phyloP scores from a whole-genome alignment of 2,888 invertebrate species.

The Trissonchulus latispiculum region DNA sequence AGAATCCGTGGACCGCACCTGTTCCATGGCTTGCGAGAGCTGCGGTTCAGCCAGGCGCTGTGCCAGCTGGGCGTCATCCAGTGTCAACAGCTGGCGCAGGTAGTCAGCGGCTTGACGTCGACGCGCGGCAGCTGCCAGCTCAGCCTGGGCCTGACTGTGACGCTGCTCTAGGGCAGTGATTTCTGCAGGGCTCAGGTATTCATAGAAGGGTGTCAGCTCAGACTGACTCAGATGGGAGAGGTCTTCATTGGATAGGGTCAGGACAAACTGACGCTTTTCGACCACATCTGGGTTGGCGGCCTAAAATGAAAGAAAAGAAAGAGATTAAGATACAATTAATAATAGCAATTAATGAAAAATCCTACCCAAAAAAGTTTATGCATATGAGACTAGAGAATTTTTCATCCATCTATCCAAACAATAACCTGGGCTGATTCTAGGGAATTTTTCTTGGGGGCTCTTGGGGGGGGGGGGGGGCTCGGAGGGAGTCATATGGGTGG shows the following conservation, averaged over 20 bases:
- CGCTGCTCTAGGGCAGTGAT: constrained; percentile 9
- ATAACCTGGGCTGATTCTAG: too few species aligned
- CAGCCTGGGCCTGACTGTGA: not conserved
- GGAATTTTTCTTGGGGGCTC: too few species aligned
- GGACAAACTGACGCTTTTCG: constrained; percentile 14
- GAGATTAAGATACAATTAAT: too few species aligned
- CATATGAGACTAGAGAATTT: too few species aligned
- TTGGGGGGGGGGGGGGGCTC: too few species aligned
- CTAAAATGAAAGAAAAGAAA: not conserved
- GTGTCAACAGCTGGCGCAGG: not conserved
- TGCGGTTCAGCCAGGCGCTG: too few species aligned
- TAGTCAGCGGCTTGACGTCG: not conserved
- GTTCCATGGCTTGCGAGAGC: too few species aligned
- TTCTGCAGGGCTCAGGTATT: constrained; percentile 15
- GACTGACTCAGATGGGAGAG: not conserved
- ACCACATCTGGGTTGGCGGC: not conserved
- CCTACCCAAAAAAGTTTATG: too few species aligned
- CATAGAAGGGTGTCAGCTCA: constrained; percentile 17
- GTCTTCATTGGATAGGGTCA: constrained; percentile 6
- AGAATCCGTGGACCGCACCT: not conserved
- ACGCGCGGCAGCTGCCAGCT: not conserved
- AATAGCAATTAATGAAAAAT: too few species aligned
- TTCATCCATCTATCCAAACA: too few species aligned
- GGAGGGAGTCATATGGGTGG: too few species aligned
- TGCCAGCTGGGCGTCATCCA: not conserved